A percentile compares a stretch with the other conserved stretches of the same genome.
Conservation (phyloP, 2,888 invertebrate genomes). For the Willowsia nigromaculata region DNA sequence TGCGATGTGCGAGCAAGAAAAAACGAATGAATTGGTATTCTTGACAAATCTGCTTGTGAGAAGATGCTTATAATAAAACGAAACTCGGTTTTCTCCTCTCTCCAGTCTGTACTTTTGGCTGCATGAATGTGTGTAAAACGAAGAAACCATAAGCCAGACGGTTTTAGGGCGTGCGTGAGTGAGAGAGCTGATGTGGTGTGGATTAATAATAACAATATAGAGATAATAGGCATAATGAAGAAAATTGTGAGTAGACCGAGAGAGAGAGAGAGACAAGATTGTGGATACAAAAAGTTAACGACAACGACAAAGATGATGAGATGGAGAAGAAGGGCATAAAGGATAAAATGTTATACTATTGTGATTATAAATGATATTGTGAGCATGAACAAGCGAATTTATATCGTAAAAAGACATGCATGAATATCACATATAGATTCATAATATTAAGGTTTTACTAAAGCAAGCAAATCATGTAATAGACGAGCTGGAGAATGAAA, state of each 20-base stretch:
- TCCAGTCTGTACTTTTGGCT: not conserved
- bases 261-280: constrained; percentile 29
- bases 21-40: constrained; percentile 57
- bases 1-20: not conserved
- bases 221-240: constrained; percentile 59
- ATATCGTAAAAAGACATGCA: not conserved
- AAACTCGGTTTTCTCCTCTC: constrained; percentile 8
- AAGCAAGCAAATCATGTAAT: not conserved
- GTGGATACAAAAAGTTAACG: constrained; percentile 45
- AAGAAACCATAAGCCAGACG: constrained; percentile 44
- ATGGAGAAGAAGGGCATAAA: constrained; percentile 28
- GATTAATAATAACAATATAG: constrained; percentile 64
- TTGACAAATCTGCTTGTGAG: constrained; percentile 60
- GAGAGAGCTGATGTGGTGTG: constrained; percentile 60
- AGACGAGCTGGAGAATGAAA: not conserved
- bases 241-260: constrained; percentile 44
- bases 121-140: not conserved
- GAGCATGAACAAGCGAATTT: not conserved
- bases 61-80: constrained; percentile 39
- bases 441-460: not conserved
- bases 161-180: constrained; percentile 62
- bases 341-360: not conserved
- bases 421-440: not conserved
- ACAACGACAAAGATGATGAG: constrained; percentile 31
- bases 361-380: not conserved